Base-by-base conservation (phyloP, 2,797 vertebrate genomes). In the Nannoperca obscura region DNA sequence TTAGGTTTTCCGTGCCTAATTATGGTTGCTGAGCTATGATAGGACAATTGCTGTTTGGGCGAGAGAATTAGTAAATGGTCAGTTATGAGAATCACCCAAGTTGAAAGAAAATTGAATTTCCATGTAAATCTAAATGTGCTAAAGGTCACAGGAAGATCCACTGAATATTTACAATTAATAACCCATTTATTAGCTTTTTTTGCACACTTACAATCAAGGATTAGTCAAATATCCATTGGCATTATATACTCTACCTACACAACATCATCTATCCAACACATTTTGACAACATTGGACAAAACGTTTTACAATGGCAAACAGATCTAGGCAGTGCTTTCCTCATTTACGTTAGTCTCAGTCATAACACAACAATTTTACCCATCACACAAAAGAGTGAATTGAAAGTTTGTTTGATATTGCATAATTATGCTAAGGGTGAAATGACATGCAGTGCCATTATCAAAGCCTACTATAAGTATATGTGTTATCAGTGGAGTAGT, bases 161-260 rank as follows among this genome's bases (percentile, higher is more conserved):
- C 49, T 47, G 22, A 76, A 70, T 66, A 75, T 68, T 62, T 85
- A 83, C 59, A 88, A 90, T 88, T 92, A 75, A 75, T 80, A 64
- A 89, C 58, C 80, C 77, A 87, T 96, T 96, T 95, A 95, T 94
- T 95, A 64, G 60, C 78, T 88, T 93, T 91, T 76, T 91, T 91
- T 93, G 83, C 91, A 95, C 94, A 94, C 87, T 90, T 93, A 95
- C 92, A 95, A 92, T 93, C 91, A 91, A 87, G 84, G 76, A 88
- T 90, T 87, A 84, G 79, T 91, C 86, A 88, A 85, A 90, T 85
- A 92, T 84, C 86, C 86, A 92, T 85, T 89, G 82, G 83, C 88
- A 82, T 92, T 89, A 86, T 87, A 86, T 85, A 89, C 75, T 91
- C 74, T 92, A 92, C 77, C 80, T 84, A 92, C 87, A 90, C 85